Percentiles rank a stretch among this genome's conserved stretches.
These are phyloP conservation scores for Ciconia stormi DNA, from an alignment of 2,113 vertebrate species.

Conservation along the genomic window DNA sequence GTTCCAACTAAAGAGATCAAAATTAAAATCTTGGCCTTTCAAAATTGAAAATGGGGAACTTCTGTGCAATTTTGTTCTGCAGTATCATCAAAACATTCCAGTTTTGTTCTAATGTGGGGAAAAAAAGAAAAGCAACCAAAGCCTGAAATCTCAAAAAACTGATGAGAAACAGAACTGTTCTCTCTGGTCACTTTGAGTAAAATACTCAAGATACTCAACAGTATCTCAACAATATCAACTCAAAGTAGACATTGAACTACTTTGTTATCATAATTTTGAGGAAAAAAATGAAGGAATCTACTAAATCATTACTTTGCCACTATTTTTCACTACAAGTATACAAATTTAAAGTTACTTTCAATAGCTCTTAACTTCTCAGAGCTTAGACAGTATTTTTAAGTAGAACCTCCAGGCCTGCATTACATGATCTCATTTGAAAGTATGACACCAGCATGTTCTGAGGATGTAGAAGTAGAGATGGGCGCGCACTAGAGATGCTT, in stretches of 20 bases:
- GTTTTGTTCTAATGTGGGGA: background rate
- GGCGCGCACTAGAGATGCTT: background rate
- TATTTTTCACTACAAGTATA: background rate
- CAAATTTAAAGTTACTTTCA: background rate
- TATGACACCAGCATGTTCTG: background rate
- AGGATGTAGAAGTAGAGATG: background rate
- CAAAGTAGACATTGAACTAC: background rate
- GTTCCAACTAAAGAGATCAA: background rate
- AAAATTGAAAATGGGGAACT: background rate
- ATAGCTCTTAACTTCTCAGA: background rate
- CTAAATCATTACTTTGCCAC: background rate
- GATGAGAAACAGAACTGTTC: background rate
- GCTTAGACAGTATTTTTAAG: background rate
- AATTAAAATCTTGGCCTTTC: background rate
- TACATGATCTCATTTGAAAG: background rate
- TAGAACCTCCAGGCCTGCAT: background rate
- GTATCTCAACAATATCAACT: too few relatives aligned
- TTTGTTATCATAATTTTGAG: background rate
- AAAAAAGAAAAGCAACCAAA: background rate
- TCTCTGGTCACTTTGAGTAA: background rate
- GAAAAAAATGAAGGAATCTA: background rate
- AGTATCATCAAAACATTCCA: background rate
- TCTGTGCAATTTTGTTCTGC: background rate
- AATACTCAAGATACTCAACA: background rate
- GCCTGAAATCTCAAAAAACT: background rate